phyloP scores from a whole-genome alignment of 2,888 invertebrate genomes.

The Beris chalybata region DNA sequence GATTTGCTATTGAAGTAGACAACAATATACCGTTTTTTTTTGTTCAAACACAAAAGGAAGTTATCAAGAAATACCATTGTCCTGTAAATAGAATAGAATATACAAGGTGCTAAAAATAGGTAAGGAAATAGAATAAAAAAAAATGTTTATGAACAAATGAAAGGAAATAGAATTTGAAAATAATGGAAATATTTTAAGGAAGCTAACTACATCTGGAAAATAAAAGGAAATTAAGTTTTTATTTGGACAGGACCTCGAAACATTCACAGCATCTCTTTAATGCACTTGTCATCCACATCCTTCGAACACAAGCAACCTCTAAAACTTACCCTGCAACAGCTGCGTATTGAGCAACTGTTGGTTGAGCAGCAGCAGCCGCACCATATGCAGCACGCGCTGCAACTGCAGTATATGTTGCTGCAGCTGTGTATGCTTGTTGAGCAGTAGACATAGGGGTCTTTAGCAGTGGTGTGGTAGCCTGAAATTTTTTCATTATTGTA shows the following conservation, averaged over 20 bases:
- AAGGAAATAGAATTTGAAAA: no score
- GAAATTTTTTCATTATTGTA: constrained; percentile 54
- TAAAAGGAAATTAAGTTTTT: no score
- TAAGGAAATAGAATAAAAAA: background rate
- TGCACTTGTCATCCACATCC: background rate
- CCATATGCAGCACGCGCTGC: constrained; percentile 82
- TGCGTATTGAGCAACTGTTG: constrained; percentile 70
- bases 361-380: constrained; percentile 63
- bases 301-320: background rate
- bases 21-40: no score
- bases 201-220: no score
- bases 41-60: no score
- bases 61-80: no score
- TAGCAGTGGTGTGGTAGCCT: constrained; percentile 76
- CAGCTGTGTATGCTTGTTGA: constrained; percentile 86
- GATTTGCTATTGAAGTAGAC: no score
- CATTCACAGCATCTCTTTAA: background rate
- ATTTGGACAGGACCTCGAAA: background rate
- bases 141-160: background rate
- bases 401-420: constrained; percentile 84
- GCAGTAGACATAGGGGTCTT: constrained; percentile 82
- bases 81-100: background rate
- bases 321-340: constrained; percentile 68
- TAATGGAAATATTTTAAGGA: no score
- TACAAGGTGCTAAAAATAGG: background rate